phyloP scores from a whole-genome alignment of 2,888 invertebrate genomes.

The Anticlea derivata region DNA sequence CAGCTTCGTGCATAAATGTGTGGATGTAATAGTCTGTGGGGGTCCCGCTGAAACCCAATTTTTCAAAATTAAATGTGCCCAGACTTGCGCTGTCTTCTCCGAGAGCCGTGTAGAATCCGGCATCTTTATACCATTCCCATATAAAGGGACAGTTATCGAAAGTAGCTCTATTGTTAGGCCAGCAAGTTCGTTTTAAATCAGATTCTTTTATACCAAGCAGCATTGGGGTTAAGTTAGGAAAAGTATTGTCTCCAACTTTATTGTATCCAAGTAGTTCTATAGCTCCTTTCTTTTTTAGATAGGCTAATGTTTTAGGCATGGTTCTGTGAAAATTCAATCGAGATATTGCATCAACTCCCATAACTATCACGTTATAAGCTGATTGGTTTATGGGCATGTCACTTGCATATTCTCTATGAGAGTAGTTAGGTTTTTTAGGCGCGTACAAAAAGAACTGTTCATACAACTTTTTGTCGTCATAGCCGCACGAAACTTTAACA shows the following conservation, averaged over 20 bases:
- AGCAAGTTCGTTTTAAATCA: constrained; percentile 86
- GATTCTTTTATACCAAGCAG: constrained; percentile 88
- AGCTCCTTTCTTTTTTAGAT: constrained; percentile 85
- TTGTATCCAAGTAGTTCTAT: constrained; percentile 94
- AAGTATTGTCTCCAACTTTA: constrained; percentile 97
- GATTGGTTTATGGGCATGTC: constrained; percentile 48
- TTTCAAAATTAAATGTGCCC: constrained; percentile 91
- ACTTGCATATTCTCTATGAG: constrained; percentile 41
- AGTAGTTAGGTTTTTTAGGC: constrained; percentile 62
- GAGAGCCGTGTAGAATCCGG: constrained; percentile 90
- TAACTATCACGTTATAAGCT: constrained; percentile 87
- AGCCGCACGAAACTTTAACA: constrained; percentile 86
- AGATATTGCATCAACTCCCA: constrained; percentile 94
- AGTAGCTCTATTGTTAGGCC: constrained; percentile 79
- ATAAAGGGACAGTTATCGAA: constrained; percentile 93
- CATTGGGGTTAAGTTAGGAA: constrained; percentile 93
- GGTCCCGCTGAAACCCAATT: constrained; percentile 88
- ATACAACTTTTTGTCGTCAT: constrained; percentile 77
- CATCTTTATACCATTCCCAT: constrained; percentile 90
- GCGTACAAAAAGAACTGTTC: constrained; percentile 88
- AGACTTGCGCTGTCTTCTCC: constrained; percentile 92
- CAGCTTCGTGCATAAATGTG: constrained; percentile 88
- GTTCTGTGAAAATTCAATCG: constrained; percentile 93
- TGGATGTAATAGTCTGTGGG: constrained; percentile 94
- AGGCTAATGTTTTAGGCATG: constrained; percentile 88